A percentile compares a stretch with the other conserved stretches of the same genome.
These are phyloP conservation scores for Ormyrus nitidulus DNA, from an alignment of 2,888 invertebrate species.

Conservation along the genomic window DNA sequence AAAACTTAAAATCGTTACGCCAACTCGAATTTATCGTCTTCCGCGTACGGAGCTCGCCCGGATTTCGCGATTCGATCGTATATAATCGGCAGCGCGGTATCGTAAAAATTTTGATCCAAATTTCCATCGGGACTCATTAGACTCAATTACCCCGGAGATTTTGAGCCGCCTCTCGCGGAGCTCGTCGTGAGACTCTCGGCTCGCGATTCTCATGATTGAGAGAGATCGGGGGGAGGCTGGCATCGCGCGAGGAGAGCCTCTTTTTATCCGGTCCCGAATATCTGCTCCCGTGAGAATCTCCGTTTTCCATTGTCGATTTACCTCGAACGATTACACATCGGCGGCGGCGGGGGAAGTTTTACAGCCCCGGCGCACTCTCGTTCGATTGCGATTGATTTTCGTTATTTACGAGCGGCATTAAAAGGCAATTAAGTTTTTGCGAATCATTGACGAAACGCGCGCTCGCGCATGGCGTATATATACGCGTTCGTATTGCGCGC, in stretches of 20 bases:
- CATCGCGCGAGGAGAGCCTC: too few species aligned
- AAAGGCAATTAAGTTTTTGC: constrained; percentile 46
- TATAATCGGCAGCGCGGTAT: not conserved
- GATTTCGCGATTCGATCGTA: not conserved
- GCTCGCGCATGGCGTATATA: not conserved
- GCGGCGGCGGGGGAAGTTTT: not conserved
- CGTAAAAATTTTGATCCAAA: not conserved
- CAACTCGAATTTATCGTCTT: not conserved
- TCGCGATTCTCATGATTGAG: constrained; percentile 41
- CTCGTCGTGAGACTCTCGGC: not conserved
- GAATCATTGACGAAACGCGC: constrained; percentile 28
- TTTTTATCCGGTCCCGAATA: not conserved
- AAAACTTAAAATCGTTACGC: not conserved
- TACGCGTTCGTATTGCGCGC: too few species aligned
- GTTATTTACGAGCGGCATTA: constrained; percentile 26
- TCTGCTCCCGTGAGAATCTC: constrained; percentile 33
- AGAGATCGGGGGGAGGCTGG: not conserved
- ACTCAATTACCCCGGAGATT: not conserved
- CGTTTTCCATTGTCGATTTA: constrained; percentile 11
- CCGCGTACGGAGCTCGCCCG: not conserved
- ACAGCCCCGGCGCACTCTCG: not conserved
- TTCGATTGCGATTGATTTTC: constrained; percentile 16
- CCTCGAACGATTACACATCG: not conserved
- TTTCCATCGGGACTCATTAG: not conserved
- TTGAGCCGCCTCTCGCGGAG: not conserved